phyloP scores from a whole-genome alignment of 37 sponge, comb jelly and placozoan genomes.

The Hormiphora californensis region DNA sequence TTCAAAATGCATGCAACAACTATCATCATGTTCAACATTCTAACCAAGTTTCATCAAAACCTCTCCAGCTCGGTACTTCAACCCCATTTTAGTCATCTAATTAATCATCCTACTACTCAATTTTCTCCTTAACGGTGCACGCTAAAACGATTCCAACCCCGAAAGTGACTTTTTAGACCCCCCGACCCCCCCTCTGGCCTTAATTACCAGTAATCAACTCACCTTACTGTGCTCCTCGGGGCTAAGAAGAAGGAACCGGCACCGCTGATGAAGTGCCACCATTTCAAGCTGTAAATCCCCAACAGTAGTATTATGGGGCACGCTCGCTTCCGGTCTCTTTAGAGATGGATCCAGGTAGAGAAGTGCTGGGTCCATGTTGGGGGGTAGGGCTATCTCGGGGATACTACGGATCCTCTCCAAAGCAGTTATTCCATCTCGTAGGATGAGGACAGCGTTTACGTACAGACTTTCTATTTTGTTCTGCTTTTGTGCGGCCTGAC shows the following conservation, averaged over 20 bases:
- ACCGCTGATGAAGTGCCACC: neutral
- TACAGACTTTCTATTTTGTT: neutral
- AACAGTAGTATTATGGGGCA: slow-evolving; percentile 2
- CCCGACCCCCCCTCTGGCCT: too few species aligned
- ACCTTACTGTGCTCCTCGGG: neutral
- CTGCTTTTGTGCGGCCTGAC: too few species aligned
- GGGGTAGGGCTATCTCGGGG: neutral
- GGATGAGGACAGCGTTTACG: neutral
- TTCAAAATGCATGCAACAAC: too few species aligned
- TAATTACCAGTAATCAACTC: neutral
- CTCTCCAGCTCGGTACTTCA: too few species aligned
- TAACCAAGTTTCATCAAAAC: too few species aligned
- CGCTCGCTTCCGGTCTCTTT: neutral
- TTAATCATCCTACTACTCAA: too few species aligned
- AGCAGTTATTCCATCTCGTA: neutral
- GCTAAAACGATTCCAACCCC: too few species aligned
- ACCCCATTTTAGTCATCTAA: too few species aligned
- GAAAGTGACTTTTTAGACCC: too few species aligned
- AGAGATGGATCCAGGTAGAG: slow-evolving; percentile 32
- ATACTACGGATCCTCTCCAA: neutral
- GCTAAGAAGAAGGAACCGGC: neutral
- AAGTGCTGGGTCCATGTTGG: neutral
- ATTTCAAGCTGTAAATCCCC: slow-evolving; percentile 39
- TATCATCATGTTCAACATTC: too few species aligned
- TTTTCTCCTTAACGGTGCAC: too few species aligned